A percentile compares a stretch with the other conserved stretches of the same genome.
These are phyloP conservation scores for Creontiades dilutus DNA, from an alignment of 2,888 invertebrate species.

Conservation along the genomic window DNA sequence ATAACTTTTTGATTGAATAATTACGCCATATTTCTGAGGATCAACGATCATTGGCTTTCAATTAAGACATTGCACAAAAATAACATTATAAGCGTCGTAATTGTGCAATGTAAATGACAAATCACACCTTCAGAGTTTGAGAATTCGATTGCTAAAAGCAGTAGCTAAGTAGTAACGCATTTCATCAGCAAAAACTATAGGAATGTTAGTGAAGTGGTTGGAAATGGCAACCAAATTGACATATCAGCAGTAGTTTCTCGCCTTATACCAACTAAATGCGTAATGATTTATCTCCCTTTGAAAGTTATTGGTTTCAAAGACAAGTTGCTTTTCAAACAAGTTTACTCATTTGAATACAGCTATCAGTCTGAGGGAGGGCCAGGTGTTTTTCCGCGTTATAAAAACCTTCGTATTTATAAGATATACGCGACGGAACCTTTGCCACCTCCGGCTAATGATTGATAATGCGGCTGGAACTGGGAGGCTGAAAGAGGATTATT, in stretches of 20 bases:
- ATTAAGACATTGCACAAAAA: too few relatives aligned
- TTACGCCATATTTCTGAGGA: too few relatives aligned
- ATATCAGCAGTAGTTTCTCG: background rate
- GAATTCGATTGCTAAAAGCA: too few relatives aligned
- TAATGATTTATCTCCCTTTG: conserved; percentile 15
- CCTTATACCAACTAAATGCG: conserved; percentile 11
- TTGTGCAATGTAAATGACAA: too few relatives aligned
- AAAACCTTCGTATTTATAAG: conserved; percentile 5
- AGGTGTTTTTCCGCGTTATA: conserved; percentile 28
- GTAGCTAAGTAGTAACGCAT: too few relatives aligned
- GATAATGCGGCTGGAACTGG: conserved; percentile 19
- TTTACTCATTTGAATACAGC: conserved; percentile 40
- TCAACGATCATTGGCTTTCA: too few relatives aligned
- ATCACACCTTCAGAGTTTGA: too few relatives aligned
- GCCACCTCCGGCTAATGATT: conserved; percentile 25
- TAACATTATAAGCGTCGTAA: too few relatives aligned
- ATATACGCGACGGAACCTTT: conserved; percentile 8
- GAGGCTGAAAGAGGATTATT: conserved; percentile 22
- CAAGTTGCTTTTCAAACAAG: conserved; percentile 42
- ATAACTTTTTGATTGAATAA: too few relatives aligned
- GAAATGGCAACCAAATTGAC: background rate
- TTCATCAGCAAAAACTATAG: too few relatives aligned
- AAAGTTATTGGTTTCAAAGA: conserved; percentile 17
- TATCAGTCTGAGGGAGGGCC: background rate
- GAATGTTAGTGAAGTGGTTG: too few relatives aligned